Evolutionary conservation across 2,888 invertebrate genomes (phyloP), one percentile per base, ranked within the genome.

Genomic region (Amaurobius ferox): DNA sequence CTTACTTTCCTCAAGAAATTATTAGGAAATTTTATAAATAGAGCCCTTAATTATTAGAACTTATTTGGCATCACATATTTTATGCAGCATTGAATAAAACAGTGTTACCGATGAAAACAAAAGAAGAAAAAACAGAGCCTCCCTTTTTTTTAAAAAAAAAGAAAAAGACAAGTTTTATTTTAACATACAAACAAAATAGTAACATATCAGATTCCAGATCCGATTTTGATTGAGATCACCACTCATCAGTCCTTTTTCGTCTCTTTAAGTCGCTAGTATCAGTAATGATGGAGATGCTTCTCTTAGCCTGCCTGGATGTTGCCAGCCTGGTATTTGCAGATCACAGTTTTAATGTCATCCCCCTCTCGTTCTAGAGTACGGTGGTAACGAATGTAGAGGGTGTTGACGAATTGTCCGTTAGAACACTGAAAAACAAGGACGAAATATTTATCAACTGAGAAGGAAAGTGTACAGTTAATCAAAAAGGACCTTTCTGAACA

Each of bases 311-410:
- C 19, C 19, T 86, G 83, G 23, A 88, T 80, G 48, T 81, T 74
- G 13, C 88, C 88, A 26, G 88, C 90, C 62, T 80, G 78, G 64
- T 86, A 97, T 86, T 97, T 94, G 91, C 97, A 97, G 13, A 97
- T 97, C 89, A 97, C 96, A 71, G 97, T 97, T 90, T 97, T 96
- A 88, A 97, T 96, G 92, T 97, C 97, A 92, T 97, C 97, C 1
- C 97, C 97, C 89, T 97, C 97, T 94, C 97, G 96, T 93, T 97
- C 97, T 90, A 97, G 92, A 5, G 95, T 95, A 0, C 96, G 96
- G 91, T 97, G 97, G 92, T 97, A 97, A 85, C 97, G 94, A 88
- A 97, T 97, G 89, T 97, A 96, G 88, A 97, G 96, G 91, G 97
- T 97, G 93, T 97, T 97, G 74, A 97, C 97, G 92, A 97, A 97